Percentiles rank a stretch among this genome's conserved stretches.
Conservation (phyloP, 2,797 vertebrate species). For the Chrysocyon brachyurus region DNA sequence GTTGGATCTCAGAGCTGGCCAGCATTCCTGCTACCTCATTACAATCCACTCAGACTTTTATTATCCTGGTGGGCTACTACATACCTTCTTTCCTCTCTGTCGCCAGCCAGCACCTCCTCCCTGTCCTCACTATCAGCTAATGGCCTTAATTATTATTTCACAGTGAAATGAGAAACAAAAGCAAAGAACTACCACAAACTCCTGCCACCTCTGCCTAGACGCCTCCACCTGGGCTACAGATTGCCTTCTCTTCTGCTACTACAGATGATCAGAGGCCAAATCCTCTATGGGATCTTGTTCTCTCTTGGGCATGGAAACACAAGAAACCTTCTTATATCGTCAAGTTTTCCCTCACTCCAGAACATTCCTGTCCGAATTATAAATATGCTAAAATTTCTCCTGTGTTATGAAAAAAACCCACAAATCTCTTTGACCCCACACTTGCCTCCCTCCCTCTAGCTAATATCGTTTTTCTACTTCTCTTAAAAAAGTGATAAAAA, state of each 20-base stretch:
- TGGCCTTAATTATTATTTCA: neutral
- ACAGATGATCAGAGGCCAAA: neutral
- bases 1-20: neutral
- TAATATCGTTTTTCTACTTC: neutral
- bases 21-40: neutral
- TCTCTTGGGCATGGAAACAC: neutral
- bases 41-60: neutral
- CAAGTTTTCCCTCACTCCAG: neutral
- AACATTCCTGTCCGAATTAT: neutral
- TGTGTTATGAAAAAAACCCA: neutral
- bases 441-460: neutral
- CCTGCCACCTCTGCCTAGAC: neutral
- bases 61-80: neutral
- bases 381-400: slow-evolving; percentile 26
- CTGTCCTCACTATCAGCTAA: neutral
- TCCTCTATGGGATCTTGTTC: neutral
- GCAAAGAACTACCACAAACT: neutral
- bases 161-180: neutral
- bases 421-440: neutral
- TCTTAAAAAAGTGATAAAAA: neutral
- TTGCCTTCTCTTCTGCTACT: neutral
- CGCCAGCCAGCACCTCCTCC: neutral
- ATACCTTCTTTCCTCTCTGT: neutral
- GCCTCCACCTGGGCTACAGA: neutral
- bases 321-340: neutral